Base-by-base conservation (phyloP, 2,113 vertebrate genomes). In the Gymnarchus niloticus region DNA sequence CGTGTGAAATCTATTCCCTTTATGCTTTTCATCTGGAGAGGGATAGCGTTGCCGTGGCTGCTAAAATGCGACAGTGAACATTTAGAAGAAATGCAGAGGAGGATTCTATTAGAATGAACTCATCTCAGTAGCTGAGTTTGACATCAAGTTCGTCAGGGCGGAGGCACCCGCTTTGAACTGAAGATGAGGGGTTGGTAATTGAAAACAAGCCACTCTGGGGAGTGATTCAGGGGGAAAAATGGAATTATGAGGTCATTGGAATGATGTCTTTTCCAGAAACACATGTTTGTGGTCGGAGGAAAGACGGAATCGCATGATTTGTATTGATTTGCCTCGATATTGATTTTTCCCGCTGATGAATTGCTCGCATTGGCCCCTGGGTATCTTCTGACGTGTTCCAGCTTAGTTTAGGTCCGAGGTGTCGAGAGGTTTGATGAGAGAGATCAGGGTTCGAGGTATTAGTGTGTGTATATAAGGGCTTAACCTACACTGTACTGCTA, bases 131-230 rank as follows among this genome's bases (percentile, higher is more conserved):
- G 33, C 48, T 33, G 49, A 81, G 80, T 78, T 51, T 85, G 65
- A 85, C 73, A 65, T 85, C 69, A 46, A 59, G 56, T 28, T 54
- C 25, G 73, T 46, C 52, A n/a, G 14, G 17, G 28, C 65, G 56
- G 33, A 57, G 81, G 48, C 28, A 77, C 9, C 14, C 25, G 57
- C 33, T 76, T 57, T 44, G 33, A 21, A 56, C 33, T 33, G 5
- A 78, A 83, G 51, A 82, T 52, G 28, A 37, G 52, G 23, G 76
- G 54, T n/a, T 19, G 33, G 84, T 56, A 85, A 85, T 57, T 81
- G 69, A 51, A 87, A 46, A 56, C 41, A 77, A 44, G 51, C 49
- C 59, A 41, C 84, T 49, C 14, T 48, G 6, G 59, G 25, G 83
- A 84, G 23, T 84, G 82, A 59, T 73, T 56, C 28, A 44, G 28